Evolutionary conservation across 2,888 invertebrate species (phyloP).

Genomic region (Prosopocoilus inquinatus): DNA sequence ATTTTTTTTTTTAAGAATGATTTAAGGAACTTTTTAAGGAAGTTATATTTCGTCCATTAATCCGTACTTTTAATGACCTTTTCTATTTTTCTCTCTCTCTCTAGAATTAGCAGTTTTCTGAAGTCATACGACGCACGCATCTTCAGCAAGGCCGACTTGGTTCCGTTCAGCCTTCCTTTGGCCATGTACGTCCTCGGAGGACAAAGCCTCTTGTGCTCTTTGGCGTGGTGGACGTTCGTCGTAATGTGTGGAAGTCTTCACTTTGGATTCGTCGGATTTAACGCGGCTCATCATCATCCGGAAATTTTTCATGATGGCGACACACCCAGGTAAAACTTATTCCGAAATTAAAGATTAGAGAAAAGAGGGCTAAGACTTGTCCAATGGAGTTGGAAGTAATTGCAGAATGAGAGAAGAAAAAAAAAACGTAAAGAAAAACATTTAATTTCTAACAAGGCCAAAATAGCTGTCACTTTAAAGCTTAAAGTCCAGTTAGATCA

Average conservation of each 20-base stretch:
- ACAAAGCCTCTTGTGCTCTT: constrained; percentile 40
- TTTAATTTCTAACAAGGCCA: too few relatives aligned
- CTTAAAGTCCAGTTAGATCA: too few relatives aligned
- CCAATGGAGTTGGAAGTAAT: too few relatives aligned
- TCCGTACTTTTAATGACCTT: too few relatives aligned
- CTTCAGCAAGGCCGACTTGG: constrained; percentile 46
- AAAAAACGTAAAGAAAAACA: too few relatives aligned
- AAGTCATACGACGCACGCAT: constrained; percentile 5
- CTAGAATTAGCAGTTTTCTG: constrained; percentile 6
- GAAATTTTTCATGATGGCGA: constrained; percentile 77
- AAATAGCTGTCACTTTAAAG: too few relatives aligned
- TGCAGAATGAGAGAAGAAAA: too few relatives aligned
- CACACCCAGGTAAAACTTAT: constrained; percentile 53
- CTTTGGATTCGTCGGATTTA: constrained; percentile 63
- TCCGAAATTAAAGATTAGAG: too few relatives aligned
- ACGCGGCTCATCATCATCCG: constrained; percentile 77
- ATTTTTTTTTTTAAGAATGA: too few relatives aligned
- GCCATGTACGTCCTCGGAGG: constrained; percentile 34
- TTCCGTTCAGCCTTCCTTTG: constrained; percentile 27
- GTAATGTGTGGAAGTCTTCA: constrained; percentile 57
- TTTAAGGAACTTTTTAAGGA: too few relatives aligned
- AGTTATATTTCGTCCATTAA: neutral
- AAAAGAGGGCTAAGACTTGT: too few relatives aligned
- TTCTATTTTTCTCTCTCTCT: neutral
- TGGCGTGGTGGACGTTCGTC: constrained; percentile 58